phyloP scores from a whole-genome alignment of 2,113 vertebrate genomes.

The Accipiter virgatus region DNA sequence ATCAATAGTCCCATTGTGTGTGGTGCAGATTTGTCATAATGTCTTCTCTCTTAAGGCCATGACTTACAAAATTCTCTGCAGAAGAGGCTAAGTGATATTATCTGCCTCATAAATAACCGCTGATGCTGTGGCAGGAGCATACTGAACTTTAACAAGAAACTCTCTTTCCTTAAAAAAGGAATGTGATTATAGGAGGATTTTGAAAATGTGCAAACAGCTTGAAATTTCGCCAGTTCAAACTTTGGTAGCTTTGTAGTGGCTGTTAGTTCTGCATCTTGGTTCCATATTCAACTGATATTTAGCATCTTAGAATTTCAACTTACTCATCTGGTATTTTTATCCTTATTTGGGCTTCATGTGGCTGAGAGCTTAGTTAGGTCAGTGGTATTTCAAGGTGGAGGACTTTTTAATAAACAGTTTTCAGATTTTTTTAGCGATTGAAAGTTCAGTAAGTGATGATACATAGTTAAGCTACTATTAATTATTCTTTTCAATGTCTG shows the following conservation, averaged over 20 bases:
- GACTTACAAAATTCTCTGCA: neutral
- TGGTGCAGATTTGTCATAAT: slow-evolving; percentile 10
- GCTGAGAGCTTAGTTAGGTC: neutral
- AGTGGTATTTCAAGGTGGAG: neutral
- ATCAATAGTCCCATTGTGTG: slow-evolving; percentile 37
- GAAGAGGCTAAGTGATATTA: neutral
- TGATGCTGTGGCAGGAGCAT: neutral
- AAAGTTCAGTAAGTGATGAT: neutral
- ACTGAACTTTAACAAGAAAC: neutral
- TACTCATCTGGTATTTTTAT: neutral
- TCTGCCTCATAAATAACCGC: neutral
- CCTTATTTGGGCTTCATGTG: neutral
- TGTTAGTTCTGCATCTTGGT: neutral
- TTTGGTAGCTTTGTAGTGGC: neutral
- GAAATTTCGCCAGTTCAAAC: neutral
- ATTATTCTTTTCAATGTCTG: neutral
- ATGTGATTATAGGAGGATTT: neutral
- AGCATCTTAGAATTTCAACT: neutral
- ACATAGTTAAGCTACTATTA: neutral
- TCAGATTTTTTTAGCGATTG: neutral
- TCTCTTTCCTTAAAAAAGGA: neutral
- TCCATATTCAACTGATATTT: neutral
- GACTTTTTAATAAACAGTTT: neutral
- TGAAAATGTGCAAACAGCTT: neutral
- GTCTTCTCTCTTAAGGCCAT: slow-evolving; percentile 9